phyloP scores from a whole-genome alignment of 2,888 invertebrate species.

The Dynastes tityus region DNA sequence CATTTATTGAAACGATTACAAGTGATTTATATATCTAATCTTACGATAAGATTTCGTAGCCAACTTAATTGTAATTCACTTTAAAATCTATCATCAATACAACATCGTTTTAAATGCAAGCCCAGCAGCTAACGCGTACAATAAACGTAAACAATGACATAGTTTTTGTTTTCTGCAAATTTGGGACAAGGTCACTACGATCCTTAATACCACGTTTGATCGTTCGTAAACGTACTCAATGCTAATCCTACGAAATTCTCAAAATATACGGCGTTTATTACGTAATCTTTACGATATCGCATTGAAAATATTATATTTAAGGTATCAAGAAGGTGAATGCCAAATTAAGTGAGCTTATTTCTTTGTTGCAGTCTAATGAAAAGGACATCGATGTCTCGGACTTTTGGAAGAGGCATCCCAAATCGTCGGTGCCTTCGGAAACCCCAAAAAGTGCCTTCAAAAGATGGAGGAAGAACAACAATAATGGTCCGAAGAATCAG shows the following conservation, averaged over 20 bases:
- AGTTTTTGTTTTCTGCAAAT: slow-evolving; percentile 31
- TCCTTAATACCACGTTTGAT: neutral
- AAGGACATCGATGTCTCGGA: slow-evolving; percentile 68
- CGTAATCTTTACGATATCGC: slow-evolving; percentile 1
- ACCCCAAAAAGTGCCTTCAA: slow-evolving; percentile 67
- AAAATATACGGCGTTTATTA: slow-evolving; percentile 9
- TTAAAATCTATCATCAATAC: no score
- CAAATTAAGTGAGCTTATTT: slow-evolving; percentile 38
- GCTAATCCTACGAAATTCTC: neutral
- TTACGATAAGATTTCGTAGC: no score
- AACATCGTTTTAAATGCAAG: neutral
- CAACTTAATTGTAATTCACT: no score
- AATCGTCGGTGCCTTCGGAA: slow-evolving; percentile 60
- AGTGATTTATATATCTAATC: no score
- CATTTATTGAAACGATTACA: no score
- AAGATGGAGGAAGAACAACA: slow-evolving; percentile 65
- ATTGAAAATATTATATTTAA: neutral
- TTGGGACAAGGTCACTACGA: slow-evolving; percentile 24
- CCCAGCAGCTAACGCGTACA: neutral
- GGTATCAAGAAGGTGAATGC: neutral
- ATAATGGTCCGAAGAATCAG: slow-evolving; percentile 46
- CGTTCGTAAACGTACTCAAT: neutral
- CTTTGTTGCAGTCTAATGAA: slow-evolving; percentile 67
- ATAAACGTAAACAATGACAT: slow-evolving; percentile 18
- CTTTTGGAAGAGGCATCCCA: slow-evolving; percentile 65